These are phyloP conservation scores for Bradynema listronoti DNA, from an alignment of 1,140 invertebrate species.

Conservation along the genomic window DNA sequence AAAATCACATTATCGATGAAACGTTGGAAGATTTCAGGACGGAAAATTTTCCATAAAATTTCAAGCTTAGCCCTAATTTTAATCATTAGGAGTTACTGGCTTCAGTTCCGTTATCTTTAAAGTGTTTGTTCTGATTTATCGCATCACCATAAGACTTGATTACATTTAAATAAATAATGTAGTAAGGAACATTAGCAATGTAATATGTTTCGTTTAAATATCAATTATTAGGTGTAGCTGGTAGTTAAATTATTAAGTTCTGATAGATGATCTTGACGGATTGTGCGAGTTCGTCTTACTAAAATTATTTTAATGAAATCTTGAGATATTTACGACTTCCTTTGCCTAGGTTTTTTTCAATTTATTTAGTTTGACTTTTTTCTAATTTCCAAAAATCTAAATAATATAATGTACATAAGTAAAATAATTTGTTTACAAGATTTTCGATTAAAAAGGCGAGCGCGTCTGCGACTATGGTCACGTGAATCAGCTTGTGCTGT, in stretches of 20 bases:
- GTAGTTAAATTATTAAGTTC: conserved; percentile 33
- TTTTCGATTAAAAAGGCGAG: conserved; percentile 55
- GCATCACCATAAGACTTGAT: no score
- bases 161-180: no score
- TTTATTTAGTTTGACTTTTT: neutral
- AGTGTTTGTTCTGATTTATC: no score
- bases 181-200: no score
- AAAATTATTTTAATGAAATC: conserved; percentile 16
- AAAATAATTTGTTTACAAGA: conserved; percentile 29
- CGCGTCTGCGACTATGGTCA: conserved; percentile 44
- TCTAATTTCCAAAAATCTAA: neutral
- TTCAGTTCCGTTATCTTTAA: no score
- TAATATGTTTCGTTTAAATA: no score
- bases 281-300: conserved; percentile 42
- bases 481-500: conserved; percentile 51
- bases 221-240: no score
- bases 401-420: conserved; percentile 6
- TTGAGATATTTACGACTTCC: neutral
- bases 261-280: conserved; percentile 40
- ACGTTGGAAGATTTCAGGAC: no score
- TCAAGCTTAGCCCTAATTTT: no score
- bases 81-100: no score
- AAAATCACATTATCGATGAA: no score
- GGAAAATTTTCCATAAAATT: no score
- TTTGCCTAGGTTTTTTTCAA: neutral